Evolutionary conservation across 2,797 vertebrate genomes (phyloP), one percentile per base, ranked within the genome.

Genomic region (Chaetophractus vellerosus): DNA sequence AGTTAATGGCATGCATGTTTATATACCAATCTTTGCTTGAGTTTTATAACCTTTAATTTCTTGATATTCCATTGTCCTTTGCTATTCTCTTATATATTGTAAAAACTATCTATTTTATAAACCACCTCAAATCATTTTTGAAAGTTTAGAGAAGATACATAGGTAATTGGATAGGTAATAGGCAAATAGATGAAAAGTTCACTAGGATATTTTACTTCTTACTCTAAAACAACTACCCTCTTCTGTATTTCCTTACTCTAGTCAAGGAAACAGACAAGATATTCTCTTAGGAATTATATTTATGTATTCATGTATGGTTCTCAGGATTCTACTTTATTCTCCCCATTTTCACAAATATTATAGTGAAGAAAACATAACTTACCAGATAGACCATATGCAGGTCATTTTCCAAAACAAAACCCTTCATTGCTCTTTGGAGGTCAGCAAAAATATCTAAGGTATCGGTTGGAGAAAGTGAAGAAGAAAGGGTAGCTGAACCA

Each of bases 371-470:
- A 91, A 94, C 18, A 92, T 50, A 97, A 96, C 98, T 86, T 98
- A 99, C 99, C 99, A 99, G 98, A 98, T 99, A 99, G n/a, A 99
- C 98, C 91, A 99, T 99, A 97, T 99, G 99, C 90, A 99, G 98
- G 97, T 99, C 99, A 75, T 99, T 99, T 98, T 99, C 99, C 96
- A 99, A 98, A 78, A 99, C 99, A 98, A 99, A 99, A 83, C 99
- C 99, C 97, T 99, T 99, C 99, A 99, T 99, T 84, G 99, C 99
- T 97, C 99, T 99, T 97, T 99, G 99, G 66, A 99, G 99, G 97
- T 99, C 99, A 95, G 99, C 99, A 98, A 99, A 99, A 98, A 99
- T 99, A 93, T 99, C 99, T 90, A 99, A 98, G 36, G 99, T 99
- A 97, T 99, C 99, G 16, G 96, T 98, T 81, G 99, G 99, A 61